A percentile compares a stretch with the other conserved stretches of the same genome.
Conservation (phyloP, 2,113 vertebrate species). For the Copsychus sechellarum region DNA sequence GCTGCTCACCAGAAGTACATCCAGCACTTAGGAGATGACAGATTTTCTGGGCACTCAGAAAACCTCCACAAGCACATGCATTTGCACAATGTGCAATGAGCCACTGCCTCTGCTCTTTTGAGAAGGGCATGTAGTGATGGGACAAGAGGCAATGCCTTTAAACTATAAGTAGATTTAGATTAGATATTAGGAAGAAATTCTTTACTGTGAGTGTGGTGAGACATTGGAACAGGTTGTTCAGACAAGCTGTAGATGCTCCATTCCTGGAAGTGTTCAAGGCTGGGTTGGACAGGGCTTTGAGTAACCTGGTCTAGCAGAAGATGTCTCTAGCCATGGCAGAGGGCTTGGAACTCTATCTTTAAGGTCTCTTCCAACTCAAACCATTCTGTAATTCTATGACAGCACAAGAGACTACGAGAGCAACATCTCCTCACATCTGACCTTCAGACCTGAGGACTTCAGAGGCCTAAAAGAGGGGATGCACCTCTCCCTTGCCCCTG, state of each 20-base stretch:
- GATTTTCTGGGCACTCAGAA: background rate
- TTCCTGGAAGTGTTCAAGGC: background rate
- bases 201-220: background rate
- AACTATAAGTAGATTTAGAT: background rate
- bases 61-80: background rate
- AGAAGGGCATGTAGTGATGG: background rate
- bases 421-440: background rate
- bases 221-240: background rate
- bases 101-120: background rate
- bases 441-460: background rate
- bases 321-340: background rate
- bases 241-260: background rate
- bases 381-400: background rate
- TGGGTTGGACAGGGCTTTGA: background rate
- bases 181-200: background rate
- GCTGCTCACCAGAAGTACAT: background rate
- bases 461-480: background rate
- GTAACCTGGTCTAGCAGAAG: background rate
- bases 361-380: background rate
- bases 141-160: background rate
- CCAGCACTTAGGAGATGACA: background rate
- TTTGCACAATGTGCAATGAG: accelerated
- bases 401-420: background rate
- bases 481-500: background rate
- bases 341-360: background rate